A percentile compares a stretch with the other conserved stretches of the same genome.
phyloP scores from a whole-genome alignment of 2,797 vertebrate genomes.

The Cirrhinus mrigala region DNA sequence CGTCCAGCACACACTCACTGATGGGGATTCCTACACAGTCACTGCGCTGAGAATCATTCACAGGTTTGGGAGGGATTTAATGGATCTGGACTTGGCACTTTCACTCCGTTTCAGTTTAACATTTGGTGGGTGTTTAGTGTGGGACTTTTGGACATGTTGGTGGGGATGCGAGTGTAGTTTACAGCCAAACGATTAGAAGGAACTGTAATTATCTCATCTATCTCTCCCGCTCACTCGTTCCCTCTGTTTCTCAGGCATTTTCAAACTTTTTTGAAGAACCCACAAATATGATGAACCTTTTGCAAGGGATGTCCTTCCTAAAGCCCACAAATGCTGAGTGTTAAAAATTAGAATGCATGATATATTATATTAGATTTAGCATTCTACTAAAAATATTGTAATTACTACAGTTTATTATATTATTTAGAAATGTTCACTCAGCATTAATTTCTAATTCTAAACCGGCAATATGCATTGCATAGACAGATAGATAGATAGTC shows the following conservation, averaged over 20 bases:
- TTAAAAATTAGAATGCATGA: neutral
- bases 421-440: neutral
- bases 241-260: neutral
- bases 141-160: slow-evolving; percentile 26
- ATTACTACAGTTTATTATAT: neutral
- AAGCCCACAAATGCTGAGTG: neutral
- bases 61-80: slow-evolving; percentile 38
- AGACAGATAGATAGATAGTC: neutral
- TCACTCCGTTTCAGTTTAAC: neutral
- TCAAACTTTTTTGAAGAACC: neutral
- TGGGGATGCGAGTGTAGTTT: slow-evolving; percentile 24
- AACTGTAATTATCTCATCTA: slow-evolving; percentile 37
- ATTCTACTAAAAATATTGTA: neutral
- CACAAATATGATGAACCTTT: neutral
- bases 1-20: slow-evolving; percentile 30
- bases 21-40: slow-evolving; percentile 32
- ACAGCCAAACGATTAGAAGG: slow-evolving; percentile 36
- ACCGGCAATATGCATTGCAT: neutral
- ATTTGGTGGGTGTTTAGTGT: slow-evolving; percentile 42
- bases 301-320: neutral
- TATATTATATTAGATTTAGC: neutral
- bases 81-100: slow-evolving; percentile 10
- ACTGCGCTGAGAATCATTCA: slow-evolving; percentile 38
- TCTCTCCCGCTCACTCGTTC: neutral
- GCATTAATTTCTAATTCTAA: neutral